Percentiles rank a stretch among this genome's conserved stretches.
Conservation (phyloP, 37 sponge, comb jelly and placozoan genomes). For the Diacarnus erythraeanus region DNA sequence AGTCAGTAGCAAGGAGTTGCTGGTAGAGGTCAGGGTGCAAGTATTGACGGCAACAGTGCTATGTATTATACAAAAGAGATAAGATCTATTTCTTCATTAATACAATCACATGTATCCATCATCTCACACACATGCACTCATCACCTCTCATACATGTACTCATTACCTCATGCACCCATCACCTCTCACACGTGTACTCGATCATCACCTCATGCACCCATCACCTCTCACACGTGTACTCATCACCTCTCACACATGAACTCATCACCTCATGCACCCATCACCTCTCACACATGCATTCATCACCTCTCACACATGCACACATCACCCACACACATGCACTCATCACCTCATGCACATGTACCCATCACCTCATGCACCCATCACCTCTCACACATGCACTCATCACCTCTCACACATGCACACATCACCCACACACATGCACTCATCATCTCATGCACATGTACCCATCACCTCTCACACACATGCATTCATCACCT, state of each 20-base stretch:
- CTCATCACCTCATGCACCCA: background rate
- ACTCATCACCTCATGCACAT: no score
- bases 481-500: background rate
- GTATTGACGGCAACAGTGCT: background rate
- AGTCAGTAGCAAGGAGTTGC: background rate
- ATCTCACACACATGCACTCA: no score
- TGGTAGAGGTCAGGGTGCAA: constrained; percentile 7
- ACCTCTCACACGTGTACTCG: background rate
- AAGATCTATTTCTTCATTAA: background rate
- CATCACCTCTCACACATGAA: background rate
- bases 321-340: no score
- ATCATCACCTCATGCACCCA: background rate
- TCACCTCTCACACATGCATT: background rate
- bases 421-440: background rate
- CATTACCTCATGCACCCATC: background rate
- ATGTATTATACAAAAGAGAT: background rate
- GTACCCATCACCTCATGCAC: background rate
- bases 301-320: no score
- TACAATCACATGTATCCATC: no score
- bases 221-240: background rate
- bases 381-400: background rate
- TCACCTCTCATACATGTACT: background rate
- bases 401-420: background rate
- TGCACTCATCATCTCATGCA: background rate
- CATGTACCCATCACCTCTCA: background rate